Evolutionary conservation across 2,797 vertebrate genomes (phyloP), one percentile per base, ranked within the genome.

Genomic region (Propithecus deckenii): DNA sequence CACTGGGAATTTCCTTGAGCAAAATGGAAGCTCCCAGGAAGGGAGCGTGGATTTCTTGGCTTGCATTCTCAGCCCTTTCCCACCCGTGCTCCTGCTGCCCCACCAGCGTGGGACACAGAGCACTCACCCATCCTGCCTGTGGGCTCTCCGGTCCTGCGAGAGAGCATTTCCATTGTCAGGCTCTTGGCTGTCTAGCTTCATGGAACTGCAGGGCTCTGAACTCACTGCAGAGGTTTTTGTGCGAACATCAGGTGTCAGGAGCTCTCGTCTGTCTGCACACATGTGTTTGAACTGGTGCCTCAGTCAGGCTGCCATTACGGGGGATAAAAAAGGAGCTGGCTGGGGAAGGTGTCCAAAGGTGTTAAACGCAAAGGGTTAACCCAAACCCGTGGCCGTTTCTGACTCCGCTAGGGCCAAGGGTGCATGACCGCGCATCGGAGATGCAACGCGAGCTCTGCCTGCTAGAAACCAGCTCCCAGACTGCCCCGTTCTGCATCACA

Each of bases 251-350:
- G 55, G 5, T 9, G 30, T 41, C 35, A 4, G 5, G 48, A 71
- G 22, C 18, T 0, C 35, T 10, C 7, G 9, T 22, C 2, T 0
- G 5, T 22, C 4, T 0, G 14, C 57, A 5, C 13, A 1, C 1
- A 0, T 12, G 22, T 41, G 59, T 88, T 38, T 81, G 89, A 38
- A 7, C 55, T 0, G 4, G 2, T 22, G 61, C 32, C 3, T 69
- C 65, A 12, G n/a, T 46, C 18, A 59, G 28, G 84, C 86, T 57
- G 38, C 50, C 5, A 0, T 0, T 0, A 2, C 4, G 25, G n/a
- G 13, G 8, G 4, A 30, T 20, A 30, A 71, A 22, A 41, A 61
- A 9, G 57, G 32, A 28, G 38, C 18, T 0, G 12, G 41, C 11
- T 13, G 7, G 4, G 28, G 69, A 20, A n/a, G 12, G 32, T 9